A percentile compares a stretch with the other conserved stretches of the same genome.
phyloP scores from a whole-genome alignment of 1,140 invertebrate species.

The Gerris buenoi region DNA sequence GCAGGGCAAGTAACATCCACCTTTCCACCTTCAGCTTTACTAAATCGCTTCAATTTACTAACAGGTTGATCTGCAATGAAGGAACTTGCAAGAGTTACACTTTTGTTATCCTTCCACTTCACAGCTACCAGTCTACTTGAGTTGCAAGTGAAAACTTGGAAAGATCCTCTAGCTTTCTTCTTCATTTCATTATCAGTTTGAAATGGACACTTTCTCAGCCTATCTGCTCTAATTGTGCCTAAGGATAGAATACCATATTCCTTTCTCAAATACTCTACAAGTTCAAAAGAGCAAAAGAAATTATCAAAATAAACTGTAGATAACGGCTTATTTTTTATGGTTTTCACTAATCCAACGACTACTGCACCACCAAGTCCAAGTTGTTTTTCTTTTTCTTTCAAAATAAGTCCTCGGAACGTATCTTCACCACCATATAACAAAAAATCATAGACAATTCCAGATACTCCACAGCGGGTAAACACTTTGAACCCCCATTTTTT shows the following conservation, averaged over 20 bases:
- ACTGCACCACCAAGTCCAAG: neutral
- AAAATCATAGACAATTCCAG: neutral
- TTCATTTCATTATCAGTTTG: constrained; percentile 26
- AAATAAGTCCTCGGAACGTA: neutral
- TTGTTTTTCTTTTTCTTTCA: neutral
- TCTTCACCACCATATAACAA: neutral
- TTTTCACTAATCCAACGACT: constrained; percentile 9
- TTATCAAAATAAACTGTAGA: constrained; percentile 21
- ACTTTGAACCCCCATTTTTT: constrained; percentile 9
- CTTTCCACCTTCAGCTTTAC: constrained; percentile 22
- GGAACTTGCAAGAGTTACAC: constrained; percentile 29
- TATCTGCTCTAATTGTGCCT: constrained; percentile 29
- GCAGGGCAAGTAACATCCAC: constrained; percentile 28
- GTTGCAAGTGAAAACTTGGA: constrained; percentile 16
- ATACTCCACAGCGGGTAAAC: neutral
- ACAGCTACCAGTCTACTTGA: constrained; percentile 23
- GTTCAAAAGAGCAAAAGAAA: constrained; percentile 20
- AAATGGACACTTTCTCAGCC: constrained; percentile 25
- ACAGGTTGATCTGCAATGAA: constrained; percentile 26
- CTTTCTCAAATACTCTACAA: constrained; percentile 13
- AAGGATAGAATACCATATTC: constrained; percentile 24
- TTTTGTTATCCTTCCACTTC: constrained; percentile 33
- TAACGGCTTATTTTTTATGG: constrained; percentile 5
- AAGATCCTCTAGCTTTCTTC: constrained; percentile 27
- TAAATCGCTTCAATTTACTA: constrained; percentile 23